phyloP scores from a whole-genome alignment of 2,113 vertebrate genomes.

The Lanius ludovicianus region DNA sequence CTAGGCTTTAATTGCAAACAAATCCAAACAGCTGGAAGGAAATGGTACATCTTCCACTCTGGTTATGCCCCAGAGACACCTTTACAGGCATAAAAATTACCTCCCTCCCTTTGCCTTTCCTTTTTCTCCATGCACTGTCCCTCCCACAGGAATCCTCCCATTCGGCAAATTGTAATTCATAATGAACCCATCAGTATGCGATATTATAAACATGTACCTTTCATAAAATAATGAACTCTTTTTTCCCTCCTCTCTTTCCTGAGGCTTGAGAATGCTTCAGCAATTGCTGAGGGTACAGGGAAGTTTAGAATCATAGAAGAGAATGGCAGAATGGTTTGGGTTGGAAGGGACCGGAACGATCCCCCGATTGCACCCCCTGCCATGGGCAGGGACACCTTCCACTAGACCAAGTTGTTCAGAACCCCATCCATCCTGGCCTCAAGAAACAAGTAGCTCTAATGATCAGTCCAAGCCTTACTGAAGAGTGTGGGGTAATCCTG shows the following conservation, averaged over 20 bases:
- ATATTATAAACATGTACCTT: not conserved
- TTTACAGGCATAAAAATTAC: not conserved
- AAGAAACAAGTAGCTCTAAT: not conserved
- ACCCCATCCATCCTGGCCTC: not conserved
- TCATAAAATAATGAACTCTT: not conserved
- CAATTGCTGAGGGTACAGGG: fast-evolving
- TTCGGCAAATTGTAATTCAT: not conserved
- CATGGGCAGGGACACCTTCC: not conserved
- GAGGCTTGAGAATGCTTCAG: not conserved
- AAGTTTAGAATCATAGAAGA: not conserved
- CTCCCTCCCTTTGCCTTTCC: not conserved
- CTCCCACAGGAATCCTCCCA: not conserved
- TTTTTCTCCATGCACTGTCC: not conserved
- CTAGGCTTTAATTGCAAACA: constrained; percentile 23
- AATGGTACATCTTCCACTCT: not conserved
- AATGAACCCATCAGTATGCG: not conserved
- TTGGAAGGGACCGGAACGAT: not conserved
- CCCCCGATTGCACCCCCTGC: not conserved
- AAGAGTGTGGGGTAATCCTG: not conserved
- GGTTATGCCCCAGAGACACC: not conserved
- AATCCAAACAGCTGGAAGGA: not conserved
- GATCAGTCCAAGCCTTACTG: not conserved
- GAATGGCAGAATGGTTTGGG: not conserved
- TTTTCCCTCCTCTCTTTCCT: fast-evolving
- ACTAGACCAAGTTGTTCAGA: not conserved